A percentile compares a stretch with the other conserved stretches of the same genome.
Evolutionary conservation across 2,888 invertebrate species (phyloP).

Genomic region (Netelia inedita): DNA sequence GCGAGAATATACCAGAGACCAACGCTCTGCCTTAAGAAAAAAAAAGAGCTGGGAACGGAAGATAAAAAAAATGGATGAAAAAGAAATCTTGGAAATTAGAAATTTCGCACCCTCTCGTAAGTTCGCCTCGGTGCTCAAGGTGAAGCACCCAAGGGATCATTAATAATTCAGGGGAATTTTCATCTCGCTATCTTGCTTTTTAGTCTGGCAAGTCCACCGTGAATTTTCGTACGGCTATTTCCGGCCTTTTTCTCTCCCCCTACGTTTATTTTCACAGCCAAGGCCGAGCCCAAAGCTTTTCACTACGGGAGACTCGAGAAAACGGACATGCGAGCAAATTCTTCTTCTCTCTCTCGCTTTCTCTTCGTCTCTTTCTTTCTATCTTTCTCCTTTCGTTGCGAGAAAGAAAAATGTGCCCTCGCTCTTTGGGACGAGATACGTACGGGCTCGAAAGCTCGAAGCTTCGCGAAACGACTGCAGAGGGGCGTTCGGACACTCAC

Average conservation of each 20-base stretch:
- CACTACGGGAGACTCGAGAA: background rate
- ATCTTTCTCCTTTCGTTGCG: background rate
- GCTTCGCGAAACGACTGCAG: conserved; percentile 28
- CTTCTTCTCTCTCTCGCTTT: background rate
- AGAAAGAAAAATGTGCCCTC: background rate
- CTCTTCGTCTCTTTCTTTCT: background rate
- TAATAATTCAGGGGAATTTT: conserved; percentile 47
- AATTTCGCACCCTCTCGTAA: background rate
- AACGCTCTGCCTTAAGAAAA: background rate
- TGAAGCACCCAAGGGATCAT: conserved; percentile 16
- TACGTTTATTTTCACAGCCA: background rate
- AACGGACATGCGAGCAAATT: background rate
- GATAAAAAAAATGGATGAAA: background rate
- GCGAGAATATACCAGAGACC: background rate
- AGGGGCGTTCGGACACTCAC: conserved; percentile 51
- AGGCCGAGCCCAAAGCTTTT: background rate
- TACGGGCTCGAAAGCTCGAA: background rate
- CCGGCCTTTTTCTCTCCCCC: background rate
- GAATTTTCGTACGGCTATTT: conserved; percentile 2
- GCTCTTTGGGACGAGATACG: too few species aligned
- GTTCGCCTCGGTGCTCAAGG: conserved; percentile 27
- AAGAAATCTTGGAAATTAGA: background rate
- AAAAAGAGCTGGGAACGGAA: background rate
- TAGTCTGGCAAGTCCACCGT: background rate
- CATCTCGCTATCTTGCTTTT: conserved; percentile 6